Evolutionary conservation across 2,888 invertebrate genomes (phyloP).

Genomic region (Podotricha telesiphe): DNA sequence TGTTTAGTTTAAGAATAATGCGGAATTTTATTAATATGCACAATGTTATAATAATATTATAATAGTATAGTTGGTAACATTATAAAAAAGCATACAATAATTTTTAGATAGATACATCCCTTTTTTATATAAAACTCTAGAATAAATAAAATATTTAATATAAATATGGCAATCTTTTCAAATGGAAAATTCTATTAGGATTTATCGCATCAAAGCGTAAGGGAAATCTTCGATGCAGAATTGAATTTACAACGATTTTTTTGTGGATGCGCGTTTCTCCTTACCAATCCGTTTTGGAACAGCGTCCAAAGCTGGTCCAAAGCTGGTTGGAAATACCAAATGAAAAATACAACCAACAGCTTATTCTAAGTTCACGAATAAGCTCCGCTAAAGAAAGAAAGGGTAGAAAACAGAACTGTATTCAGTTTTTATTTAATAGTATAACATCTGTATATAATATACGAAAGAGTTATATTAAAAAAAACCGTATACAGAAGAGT

Average conservation of each 20-base stretch:
- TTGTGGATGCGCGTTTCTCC: conserved; percentile 30
- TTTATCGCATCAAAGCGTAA: conserved; percentile 29
- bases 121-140: too few relatives aligned
- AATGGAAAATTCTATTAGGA: conserved; percentile 23
- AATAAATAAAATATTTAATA: conserved; percentile 23
- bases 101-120: too few relatives aligned
- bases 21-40: not conserved
- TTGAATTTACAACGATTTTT: conserved; percentile 31
- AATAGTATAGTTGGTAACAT: not conserved
- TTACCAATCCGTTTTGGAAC: conserved; percentile 35
- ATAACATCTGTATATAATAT: not conserved
- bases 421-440: conserved; percentile 53
- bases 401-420: conserved; percentile 46
- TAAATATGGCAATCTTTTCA: conserved; percentile 7
- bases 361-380: conserved; percentile 47
- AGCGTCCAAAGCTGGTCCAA: conserved; percentile 27
- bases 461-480: too few relatives aligned
- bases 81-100: too few relatives aligned
- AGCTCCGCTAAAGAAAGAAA: conserved; percentile 43
- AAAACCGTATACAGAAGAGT: too few relatives aligned
- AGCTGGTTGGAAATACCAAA: conserved; percentile 48
- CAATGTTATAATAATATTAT: not conserved
- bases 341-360: conserved; percentile 63
- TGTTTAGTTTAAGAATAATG: not conserved
- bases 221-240: conserved; percentile 21